These are phyloP conservation scores for Mellilla xanthometata DNA, from an alignment of 2,888 invertebrate genomes.

Conservation along the genomic window DNA sequence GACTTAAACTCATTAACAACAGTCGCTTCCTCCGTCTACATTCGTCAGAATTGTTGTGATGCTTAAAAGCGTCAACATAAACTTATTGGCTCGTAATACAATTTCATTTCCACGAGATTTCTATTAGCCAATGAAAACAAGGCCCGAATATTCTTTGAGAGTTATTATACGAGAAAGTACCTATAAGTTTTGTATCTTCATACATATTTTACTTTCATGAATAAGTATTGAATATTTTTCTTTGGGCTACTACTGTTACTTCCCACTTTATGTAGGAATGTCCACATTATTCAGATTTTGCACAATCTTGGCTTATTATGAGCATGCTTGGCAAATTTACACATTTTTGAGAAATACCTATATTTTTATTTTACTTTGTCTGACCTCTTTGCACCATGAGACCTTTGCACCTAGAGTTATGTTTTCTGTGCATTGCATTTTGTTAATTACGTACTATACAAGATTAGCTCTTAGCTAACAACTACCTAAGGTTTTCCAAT, in stretches of 20 bases:
- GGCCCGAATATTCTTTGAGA: slow-evolving; percentile 44
- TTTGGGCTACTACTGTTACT: slow-evolving; percentile 30
- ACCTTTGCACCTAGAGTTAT: too few species aligned
- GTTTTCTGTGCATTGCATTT: too few species aligned
- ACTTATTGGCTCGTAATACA: slow-evolving; percentile 31
- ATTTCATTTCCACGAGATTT: slow-evolving; percentile 25
- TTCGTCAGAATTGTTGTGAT: background rate
- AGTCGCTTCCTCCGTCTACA: background rate
- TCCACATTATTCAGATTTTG: slow-evolving; percentile 39
- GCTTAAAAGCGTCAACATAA: slow-evolving; percentile 11
- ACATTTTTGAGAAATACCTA: too few species aligned
- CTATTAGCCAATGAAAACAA: slow-evolving; percentile 38
- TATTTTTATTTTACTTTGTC: too few species aligned
- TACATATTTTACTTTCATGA: slow-evolving; percentile 62
- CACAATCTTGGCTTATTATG: slow-evolving; percentile 25
- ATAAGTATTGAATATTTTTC: slow-evolving; percentile 58
- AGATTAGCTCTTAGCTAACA: too few species aligned
- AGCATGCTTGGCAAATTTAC: too few species aligned
- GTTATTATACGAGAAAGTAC: too few species aligned
- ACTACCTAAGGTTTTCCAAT: too few species aligned
- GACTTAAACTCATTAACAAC: slow-evolving; percentile 4
- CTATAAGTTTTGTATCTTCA: slow-evolving; percentile 41
- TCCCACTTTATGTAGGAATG: slow-evolving; percentile 28
- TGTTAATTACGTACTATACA: too few species aligned
- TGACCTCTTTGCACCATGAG: too few species aligned